Base-by-base conservation (phyloP, 2,888 invertebrate species). In the Tetragonisca angustula region DNA sequence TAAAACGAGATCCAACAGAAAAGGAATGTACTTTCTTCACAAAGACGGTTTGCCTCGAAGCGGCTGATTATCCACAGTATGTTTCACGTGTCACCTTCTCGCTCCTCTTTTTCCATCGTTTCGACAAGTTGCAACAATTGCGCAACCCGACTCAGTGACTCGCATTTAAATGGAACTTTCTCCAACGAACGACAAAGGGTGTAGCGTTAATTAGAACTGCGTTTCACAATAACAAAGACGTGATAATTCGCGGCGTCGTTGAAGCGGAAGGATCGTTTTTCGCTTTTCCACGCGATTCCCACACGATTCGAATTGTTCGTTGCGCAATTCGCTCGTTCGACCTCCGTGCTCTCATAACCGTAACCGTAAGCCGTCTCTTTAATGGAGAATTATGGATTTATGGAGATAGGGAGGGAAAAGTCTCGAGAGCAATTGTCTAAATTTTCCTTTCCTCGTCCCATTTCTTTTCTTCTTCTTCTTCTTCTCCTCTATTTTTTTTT, bases 51-150 rank as follows among this genome's bases (percentile, higher is more conserved):
- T 98, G 97, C 92, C 95, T 97, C 74, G 96, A 96, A 85, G 96
- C 96, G 36, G 95, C 96, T 17, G 97, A 97, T 92, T 98, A 98
- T 94, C 98, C 98, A 50, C 96, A 96, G 97, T 97, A 95, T 96
- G 97, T 95, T 27, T 56, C 49, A 6, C 52, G 27, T 36, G 24
- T 59, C 17, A 21, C 56, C 59, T 4, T 2, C 13, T 19, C 6
- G 13, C 4, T 21, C 19, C 13, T 21, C 13, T 4, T 36, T 54
- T 75, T 17, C 56, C 13, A 13, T 24, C 19, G n/a, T 76, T 76
- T 61, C 54, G 52, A 73, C 50, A 24, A 43, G 71, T 78, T 61
- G 52, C 43, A 62, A 67, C 69, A 9, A 56, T 83, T 79, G n/a
- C 74, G 69, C 64, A 84, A 83, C 68, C 68, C 15, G n/a, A 76